phyloP scores from a whole-genome alignment of 2,113 vertebrate genomes.

The Regulus satrapa region DNA sequence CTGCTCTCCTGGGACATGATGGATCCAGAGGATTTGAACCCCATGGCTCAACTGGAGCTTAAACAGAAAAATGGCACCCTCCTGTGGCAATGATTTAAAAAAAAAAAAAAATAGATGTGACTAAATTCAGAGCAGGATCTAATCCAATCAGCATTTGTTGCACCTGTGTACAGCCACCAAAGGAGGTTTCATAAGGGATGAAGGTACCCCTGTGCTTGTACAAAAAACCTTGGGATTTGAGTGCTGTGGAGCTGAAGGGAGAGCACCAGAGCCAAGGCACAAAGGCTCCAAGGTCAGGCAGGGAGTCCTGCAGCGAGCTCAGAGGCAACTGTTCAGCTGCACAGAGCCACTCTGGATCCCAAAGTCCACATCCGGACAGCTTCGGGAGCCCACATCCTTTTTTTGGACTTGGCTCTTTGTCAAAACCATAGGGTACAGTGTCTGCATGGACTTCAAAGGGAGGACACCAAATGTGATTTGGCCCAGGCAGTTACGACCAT shows the following conservation, averaged over 20 bases:
- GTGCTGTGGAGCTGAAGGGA: accelerated
- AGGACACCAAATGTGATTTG: conserved; percentile 53
- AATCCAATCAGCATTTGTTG: neutral
- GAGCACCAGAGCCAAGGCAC: neutral
- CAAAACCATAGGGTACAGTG: conserved; percentile 50
- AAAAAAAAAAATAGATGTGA: neutral
- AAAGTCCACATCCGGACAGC: neutral
- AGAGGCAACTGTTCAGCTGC: neutral
- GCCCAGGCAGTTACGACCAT: conserved; percentile 41
- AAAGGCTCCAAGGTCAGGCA: conserved; percentile 10
- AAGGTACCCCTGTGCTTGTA: neutral
- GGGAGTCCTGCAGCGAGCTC: neutral
- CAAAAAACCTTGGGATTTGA: neutral
- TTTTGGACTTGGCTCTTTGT: conserved; percentile 68
- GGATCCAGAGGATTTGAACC: neutral
- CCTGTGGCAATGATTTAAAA: conserved; percentile 19
- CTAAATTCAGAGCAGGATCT: neutral
- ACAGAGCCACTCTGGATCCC: neutral
- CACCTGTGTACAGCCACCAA: neutral
- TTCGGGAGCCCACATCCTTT: conserved; percentile 41
- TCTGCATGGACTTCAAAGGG: conserved; percentile 65
- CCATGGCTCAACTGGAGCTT: neutral
- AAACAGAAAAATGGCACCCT: conserved; percentile 61
- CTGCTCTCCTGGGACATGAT: neutral
- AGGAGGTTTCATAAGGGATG: neutral